Evolutionary conservation across 2,797 vertebrate genomes (phyloP).

Genomic region (Macrochelys suwanniensis): DNA sequence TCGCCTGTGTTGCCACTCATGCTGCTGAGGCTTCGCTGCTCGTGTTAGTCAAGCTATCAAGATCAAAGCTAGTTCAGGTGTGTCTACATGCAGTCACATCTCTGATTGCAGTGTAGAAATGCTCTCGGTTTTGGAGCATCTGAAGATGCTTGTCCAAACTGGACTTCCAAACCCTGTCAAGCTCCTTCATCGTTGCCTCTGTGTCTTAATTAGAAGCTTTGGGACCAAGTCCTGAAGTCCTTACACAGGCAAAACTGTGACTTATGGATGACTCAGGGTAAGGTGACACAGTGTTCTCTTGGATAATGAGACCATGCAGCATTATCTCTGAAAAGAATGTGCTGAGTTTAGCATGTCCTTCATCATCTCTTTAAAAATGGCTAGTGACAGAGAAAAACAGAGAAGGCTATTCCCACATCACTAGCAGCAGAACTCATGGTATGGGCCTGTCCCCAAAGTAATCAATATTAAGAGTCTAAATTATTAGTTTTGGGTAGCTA

Average conservation of each 20-base stretch:
- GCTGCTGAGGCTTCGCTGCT: background rate
- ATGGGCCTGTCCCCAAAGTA: background rate
- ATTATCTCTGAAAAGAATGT: conserved; percentile 48
- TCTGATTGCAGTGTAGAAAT: background rate
- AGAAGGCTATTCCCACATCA: background rate
- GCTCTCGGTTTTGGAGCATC: background rate
- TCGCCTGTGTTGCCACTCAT: background rate
- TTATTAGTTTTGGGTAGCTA: background rate
- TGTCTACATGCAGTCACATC: background rate
- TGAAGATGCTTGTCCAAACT: background rate
- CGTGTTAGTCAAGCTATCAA: background rate
- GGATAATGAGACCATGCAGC: conserved; percentile 33
- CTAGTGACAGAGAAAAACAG: conserved; percentile 2
- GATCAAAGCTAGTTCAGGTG: background rate
- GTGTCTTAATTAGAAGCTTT: background rate
- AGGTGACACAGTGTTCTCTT: conserved; percentile 45
- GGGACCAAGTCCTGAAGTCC: background rate
- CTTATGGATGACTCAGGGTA: conserved; percentile 63
- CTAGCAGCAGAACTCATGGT: background rate
- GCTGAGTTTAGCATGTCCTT: conserved; percentile 69
- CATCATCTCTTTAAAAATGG: conserved; percentile 38
- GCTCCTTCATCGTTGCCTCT: background rate
- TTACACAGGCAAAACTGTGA: conserved; percentile 39
- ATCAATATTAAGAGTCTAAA: background rate
- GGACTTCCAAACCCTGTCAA: background rate